phyloP scores from a whole-genome alignment of 2,797 vertebrate species.

The Knipowitschia caucasica region DNA sequence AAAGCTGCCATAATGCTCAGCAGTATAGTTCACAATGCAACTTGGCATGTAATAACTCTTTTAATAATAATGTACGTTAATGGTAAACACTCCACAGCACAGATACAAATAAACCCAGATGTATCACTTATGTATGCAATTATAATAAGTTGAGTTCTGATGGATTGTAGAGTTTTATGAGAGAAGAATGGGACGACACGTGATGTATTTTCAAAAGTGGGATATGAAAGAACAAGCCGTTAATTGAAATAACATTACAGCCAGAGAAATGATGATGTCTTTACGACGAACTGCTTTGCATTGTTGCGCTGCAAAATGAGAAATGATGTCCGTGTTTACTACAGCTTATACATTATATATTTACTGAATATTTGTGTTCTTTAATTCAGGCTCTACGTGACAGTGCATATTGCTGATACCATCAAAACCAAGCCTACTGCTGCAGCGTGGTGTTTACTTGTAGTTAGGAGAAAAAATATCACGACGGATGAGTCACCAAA shows the following conservation, averaged over 20 bases:
- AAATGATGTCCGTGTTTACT: no score
- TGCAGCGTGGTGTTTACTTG: neutral
- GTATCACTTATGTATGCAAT: neutral
- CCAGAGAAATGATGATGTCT: no score
- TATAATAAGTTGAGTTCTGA: neutral
- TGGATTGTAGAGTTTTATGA: neutral
- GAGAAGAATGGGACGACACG: neutral
- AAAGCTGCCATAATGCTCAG: neutral
- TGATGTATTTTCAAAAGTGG: neutral
- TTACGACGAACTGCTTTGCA: no score
- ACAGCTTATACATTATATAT: no score
- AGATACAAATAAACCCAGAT: conserved; percentile 9
- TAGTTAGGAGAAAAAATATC: neutral
- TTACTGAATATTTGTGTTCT: no score
- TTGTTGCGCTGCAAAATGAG: no score
- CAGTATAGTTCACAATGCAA: neutral
- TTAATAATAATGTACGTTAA: neutral
- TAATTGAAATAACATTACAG: no score
- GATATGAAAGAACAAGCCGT: no score
- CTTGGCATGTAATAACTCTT: conserved; percentile 2
- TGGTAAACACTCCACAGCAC: conserved; percentile 2
- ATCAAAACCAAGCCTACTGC: neutral
- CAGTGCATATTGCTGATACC: neutral
- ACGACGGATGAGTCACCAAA: neutral
- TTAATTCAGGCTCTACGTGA: no score